These are phyloP conservation scores for Artemia sinica DNA, from an alignment of 2,888 invertebrate species.

Conservation along the genomic window DNA sequence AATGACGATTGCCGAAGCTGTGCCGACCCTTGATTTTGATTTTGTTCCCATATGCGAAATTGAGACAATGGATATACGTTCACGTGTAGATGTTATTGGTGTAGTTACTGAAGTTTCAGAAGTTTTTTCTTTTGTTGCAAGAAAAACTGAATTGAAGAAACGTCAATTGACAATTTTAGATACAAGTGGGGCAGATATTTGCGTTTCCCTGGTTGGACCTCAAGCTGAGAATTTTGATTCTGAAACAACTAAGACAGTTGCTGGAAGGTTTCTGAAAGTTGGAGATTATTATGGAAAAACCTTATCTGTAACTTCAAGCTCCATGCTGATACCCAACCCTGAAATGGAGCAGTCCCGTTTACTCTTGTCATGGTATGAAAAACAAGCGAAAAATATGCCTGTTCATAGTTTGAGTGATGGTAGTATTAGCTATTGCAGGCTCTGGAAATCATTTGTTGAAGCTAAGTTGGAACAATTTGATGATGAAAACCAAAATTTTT, in stretches of 20 bases:
- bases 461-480: conserved; percentile 52
- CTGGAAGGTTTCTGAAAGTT: conserved; percentile 64
- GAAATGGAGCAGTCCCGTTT: conserved; percentile 68
- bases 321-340: conserved; percentile 52
- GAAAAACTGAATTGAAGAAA: conserved; percentile 64
- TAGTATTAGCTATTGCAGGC: conserved; percentile 27
- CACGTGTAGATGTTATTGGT: conserved; percentile 63
- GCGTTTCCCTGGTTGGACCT: conserved; percentile 72
- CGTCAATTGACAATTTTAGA: conserved; percentile 75
- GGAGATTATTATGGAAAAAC: conserved; percentile 66
- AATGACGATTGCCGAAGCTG: conserved; percentile 31
- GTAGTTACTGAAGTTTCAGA: conserved; percentile 59
- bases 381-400: conserved; percentile 47
- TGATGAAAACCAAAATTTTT: conserved; percentile 64
- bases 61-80: conserved; percentile 45
- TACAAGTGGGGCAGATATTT: conserved; percentile 52
- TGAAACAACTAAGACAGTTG: conserved; percentile 56
- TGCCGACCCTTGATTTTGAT: conserved; percentile 60
- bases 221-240: conserved; percentile 72
- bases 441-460: conserved; percentile 60
- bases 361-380: conserved; percentile 80
- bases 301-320: conserved; percentile 28
- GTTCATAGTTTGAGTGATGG: conserved; percentile 39
- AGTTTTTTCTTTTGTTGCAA: conserved; percentile 50
- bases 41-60: conserved; percentile 58